These are phyloP conservation scores for Hydractinia echinata DNA, from an alignment of 30 jellyfish, hydroid and myxozoan species.

Conservation along the genomic window DNA sequence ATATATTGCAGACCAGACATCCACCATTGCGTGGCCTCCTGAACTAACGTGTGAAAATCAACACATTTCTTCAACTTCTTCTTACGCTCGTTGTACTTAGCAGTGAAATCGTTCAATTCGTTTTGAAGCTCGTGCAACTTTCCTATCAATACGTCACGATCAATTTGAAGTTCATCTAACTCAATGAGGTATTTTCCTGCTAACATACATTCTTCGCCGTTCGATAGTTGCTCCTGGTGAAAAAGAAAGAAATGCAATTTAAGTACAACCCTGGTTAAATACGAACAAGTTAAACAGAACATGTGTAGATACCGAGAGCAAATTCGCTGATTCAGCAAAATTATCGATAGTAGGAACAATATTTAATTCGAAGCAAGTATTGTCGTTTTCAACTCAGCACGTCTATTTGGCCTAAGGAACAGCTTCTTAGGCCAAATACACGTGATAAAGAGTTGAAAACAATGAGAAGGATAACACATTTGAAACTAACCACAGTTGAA, in stretches of 20 bases:
- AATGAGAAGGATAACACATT: background rate
- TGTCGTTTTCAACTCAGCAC: too few relatives aligned
- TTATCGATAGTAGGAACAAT: too few relatives aligned
- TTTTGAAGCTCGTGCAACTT: constrained; percentile 44
- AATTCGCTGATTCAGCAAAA: too few relatives aligned
- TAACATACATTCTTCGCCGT: background rate
- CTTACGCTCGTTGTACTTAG: constrained; percentile 48
- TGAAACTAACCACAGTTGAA: background rate
- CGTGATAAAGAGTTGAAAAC: background rate
- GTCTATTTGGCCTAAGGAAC: too few relatives aligned
- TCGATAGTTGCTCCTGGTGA: background rate
- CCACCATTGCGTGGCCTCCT: constrained; percentile 93
- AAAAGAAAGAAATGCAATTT: background rate
- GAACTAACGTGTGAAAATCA: constrained; percentile 66
- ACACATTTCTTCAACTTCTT: constrained; percentile 57
- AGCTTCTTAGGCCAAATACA: background rate
- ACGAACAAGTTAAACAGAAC: background rate
- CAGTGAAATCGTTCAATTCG: constrained; percentile 17
- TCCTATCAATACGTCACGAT: constrained; percentile 42
- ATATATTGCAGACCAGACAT: constrained; percentile 76
- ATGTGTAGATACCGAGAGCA: too few relatives aligned
- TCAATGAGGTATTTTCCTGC: background rate
- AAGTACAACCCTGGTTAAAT: background rate
- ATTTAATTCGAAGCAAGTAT: too few relatives aligned
- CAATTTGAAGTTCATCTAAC: constrained; percentile 16